Percentiles rank a stretch among this genome's conserved stretches.
Conservation (phyloP, 2,797 vertebrate species). For the Etheostoma nigrum region DNA sequence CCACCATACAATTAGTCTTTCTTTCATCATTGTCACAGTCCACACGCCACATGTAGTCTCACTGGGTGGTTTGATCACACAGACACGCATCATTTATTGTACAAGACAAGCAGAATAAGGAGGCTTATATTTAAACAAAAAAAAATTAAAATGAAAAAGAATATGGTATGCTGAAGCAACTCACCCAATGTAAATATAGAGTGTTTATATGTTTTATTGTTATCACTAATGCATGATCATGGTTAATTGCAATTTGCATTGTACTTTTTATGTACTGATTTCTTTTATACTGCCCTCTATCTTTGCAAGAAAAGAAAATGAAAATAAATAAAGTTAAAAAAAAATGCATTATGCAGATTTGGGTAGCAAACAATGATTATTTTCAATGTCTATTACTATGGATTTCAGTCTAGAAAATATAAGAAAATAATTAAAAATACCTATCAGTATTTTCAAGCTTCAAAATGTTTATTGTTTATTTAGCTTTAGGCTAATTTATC, state of each 20-base stretch:
- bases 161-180: not conserved
- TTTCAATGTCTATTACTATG: conserved; percentile 3
- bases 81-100: conserved; percentile 8
- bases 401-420: not conserved
- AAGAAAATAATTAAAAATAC: not conserved
- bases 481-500: too few relatives aligned
- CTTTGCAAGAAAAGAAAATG: too few relatives aligned
- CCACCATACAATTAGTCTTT: conserved; percentile 47
- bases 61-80: conserved; percentile 40
- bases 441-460: not conserved
- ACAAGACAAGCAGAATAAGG: not conserved
- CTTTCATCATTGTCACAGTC: conserved; percentile 39
- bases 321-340: too few relatives aligned
- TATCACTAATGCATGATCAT: not conserved
- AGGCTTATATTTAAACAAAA: not conserved
- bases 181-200: not conserved
- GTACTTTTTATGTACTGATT: too few relatives aligned
- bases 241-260: too few relatives aligned
- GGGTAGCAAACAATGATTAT: not conserved
- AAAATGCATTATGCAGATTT: not conserved
- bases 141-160: fast-evolving
- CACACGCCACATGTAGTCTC: conserved; percentile 10
- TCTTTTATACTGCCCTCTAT: too few relatives aligned
- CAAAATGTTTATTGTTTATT: not conserved
- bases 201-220: not conserved